Evolutionary conservation across 2,113 vertebrate genomes (phyloP), one percentile per base, ranked within the genome.

Genomic region (Brachyhypopomus gauderio): DNA sequence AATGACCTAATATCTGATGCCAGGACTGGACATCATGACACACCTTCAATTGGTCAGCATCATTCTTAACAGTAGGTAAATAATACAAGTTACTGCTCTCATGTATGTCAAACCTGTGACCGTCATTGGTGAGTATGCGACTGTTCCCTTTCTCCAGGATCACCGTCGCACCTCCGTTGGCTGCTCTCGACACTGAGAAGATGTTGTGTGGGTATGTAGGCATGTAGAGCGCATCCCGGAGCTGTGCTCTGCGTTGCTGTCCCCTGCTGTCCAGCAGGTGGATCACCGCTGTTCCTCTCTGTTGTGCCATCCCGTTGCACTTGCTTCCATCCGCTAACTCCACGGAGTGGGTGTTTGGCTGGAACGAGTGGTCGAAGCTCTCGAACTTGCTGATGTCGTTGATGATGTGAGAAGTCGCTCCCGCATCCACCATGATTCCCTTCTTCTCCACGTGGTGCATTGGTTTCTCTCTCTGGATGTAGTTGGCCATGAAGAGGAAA

Each of bases 181-280:
- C n/a, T n/a, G 83, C 77, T 4, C 55, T 76, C 63, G 72, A 38
- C 19, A 85, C 75, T 59, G 79, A 85, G n/a, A 85, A 85, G 7
- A 85, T 85, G 52, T 85, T 25, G 4, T 81, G 69, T 70, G 84
- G 84, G 63, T 82, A 82, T 0, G 80, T 52, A 20, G 84, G 80
- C 38, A 85, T 79, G 63, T 82, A 82, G 2, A 81, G 64, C 27
- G 76, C 30, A 2, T 85, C 20, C 17, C 16, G 5, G 22, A 85
- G 74, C 6, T 78, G 56, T 20, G 69, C n/a, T n/a, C n/a, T n/a
- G n/a, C n/a, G n/a, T n/a, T n/a, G n/a, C n/a, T n/a, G n/a, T n/a
- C n/a, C n/a, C 75, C 73, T 48, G 72, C 20, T 60, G 67, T 1
- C 58, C n/a, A n/a, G n/a, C n/a, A n/a, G n/a, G 66, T 27, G 25